Base-by-base conservation (phyloP, 2,888 invertebrate genomes). In the Ceramica pisi region DNA sequence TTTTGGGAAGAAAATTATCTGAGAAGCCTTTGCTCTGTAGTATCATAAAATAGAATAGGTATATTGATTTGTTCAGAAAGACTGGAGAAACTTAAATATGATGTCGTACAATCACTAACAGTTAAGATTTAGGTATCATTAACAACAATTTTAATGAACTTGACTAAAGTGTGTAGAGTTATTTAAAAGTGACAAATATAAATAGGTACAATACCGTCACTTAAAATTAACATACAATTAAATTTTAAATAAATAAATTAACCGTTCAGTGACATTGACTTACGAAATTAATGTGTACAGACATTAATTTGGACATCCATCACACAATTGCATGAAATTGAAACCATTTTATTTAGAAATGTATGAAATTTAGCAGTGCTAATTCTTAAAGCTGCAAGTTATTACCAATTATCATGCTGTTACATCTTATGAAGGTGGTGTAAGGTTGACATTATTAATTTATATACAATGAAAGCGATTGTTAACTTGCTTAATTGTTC, bases 141-240 rank as follows among this genome's bases (percentile, higher is more conserved):
- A 9, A 1, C 8, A 16, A 16, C 8, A 19, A 16, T 26, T 21
- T 53, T 26, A 31, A 26, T 14, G 4, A n/a, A n/a, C n/a, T n/a
- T 48, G 2, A 51, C 21, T 5, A 12, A 23, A 53, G 26, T 50
- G 1, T 16, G 53, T 53, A 16, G 53, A 26, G 2, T 53, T 26
- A 26, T 21, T n/a, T 46, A 8, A 14, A 23, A 14, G 16, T 55
- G 31, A 0, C 14, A 14, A 7, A n/a, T 23, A 14, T 23, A 53
- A 35, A 53, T 10, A 35, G 26, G 23, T n/a, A n/a, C 7, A 23
- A 7, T 35, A 68, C 12, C 31, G 14, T n/a, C 3, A n/a, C 12
- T 8, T 41, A 23, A 35, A 51, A 71, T 62, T 44, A 26, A 62
- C 44, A 62, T 26, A 74, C n/a, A 53, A 71, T 26, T 46, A 55